phyloP scores from a whole-genome alignment of 2,797 vertebrate genomes.

The Channallabes apus region DNA sequence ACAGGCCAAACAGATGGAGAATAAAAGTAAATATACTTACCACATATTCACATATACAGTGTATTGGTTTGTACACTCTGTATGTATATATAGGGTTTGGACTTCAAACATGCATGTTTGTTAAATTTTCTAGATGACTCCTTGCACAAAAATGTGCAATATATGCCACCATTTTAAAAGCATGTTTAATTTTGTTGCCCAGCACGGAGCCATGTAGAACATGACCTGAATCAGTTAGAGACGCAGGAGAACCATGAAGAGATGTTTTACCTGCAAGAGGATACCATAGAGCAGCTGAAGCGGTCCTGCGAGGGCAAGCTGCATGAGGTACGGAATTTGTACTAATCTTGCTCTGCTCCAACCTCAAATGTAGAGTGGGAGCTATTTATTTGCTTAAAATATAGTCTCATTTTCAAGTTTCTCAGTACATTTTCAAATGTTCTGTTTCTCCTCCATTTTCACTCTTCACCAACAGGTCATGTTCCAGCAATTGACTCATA shows the following conservation, averaged over 20 bases:
- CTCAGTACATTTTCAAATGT: neutral
- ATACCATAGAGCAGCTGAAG: neutral
- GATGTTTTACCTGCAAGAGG: neutral
- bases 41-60: neutral
- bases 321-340: neutral
- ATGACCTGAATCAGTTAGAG: slow-evolving; percentile 80
- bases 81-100: neutral
- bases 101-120: neutral
- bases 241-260: neutral
- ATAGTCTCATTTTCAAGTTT: neutral
- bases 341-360: neutral
- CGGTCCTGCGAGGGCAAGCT: neutral
- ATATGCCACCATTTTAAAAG: neutral
- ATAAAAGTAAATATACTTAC: slow-evolving; percentile 71
- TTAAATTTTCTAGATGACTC: neutral
- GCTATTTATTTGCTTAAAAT: neutral
- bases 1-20: slow-evolving; percentile 76
- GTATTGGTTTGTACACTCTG: too few species aligned
- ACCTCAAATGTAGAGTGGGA: too few species aligned
- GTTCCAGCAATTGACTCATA: neutral
- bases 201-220: slow-evolving; percentile 83
- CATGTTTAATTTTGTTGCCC: slow-evolving; percentile 25
- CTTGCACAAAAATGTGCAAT: neutral
- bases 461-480: slow-evolving; percentile 6
- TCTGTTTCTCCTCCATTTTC: neutral